Percentiles rank a stretch among this genome's conserved stretches.
Evolutionary conservation across 2,797 vertebrate species (phyloP).

Genomic region (Poeciliopsis infans): DNA sequence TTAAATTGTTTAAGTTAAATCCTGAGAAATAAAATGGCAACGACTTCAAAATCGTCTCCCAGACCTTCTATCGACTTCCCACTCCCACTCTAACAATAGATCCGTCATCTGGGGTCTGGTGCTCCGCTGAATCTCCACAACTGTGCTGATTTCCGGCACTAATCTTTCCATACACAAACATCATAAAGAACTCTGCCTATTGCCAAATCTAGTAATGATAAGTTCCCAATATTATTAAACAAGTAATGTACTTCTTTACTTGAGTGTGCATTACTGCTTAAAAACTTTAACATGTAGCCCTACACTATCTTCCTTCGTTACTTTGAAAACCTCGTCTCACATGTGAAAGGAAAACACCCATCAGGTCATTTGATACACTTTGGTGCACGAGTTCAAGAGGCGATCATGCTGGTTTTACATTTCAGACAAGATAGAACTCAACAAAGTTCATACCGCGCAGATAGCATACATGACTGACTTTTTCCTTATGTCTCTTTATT

Average conservation of each 20-base stretch:
- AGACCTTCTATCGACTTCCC: neutral
- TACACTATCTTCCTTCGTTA: neutral
- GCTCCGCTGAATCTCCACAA: neutral
- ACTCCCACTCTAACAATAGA: neutral
- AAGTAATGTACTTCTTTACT: neutral
- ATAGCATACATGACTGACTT: neutral
- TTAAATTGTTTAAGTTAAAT: neutral
- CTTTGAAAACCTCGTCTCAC: neutral
- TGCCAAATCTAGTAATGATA: neutral
- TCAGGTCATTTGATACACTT: slow-evolving; percentile 3
- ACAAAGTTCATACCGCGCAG: neutral
- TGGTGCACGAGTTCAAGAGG: neutral
- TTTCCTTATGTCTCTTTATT: neutral
- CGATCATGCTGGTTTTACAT: neutral
- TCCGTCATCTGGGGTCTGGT: neutral
- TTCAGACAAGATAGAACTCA: neutral
- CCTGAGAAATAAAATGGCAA: neutral
- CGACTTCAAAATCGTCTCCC: neutral
- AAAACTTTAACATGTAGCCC: neutral
- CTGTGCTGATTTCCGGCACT: neutral
- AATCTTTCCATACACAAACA: neutral
- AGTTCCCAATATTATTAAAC: neutral
- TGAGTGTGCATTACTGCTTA: neutral
- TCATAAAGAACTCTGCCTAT: neutral
- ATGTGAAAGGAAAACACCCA: neutral